Conservation (phyloP, 2,797 vertebrate genomes). For the Chloroceryle amazona region DNA sequence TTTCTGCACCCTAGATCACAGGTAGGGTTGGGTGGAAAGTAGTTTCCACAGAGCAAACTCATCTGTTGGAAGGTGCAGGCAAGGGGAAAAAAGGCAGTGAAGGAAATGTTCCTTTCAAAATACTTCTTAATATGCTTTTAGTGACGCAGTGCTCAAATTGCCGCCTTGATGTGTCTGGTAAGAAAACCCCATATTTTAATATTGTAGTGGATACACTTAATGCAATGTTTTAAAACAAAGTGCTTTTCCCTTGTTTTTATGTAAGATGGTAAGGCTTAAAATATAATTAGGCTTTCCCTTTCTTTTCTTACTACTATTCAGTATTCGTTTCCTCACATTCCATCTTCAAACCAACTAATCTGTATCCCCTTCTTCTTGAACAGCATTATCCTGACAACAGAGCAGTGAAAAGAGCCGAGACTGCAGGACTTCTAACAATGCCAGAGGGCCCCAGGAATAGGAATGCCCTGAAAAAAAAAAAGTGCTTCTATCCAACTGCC, state of each 20-base stretch:
- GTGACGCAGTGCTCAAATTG: not conserved
- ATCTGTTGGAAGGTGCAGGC: not conserved
- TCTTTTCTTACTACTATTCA: conserved; percentile 6
- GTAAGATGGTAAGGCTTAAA: not conserved
- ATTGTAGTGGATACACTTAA: not conserved
- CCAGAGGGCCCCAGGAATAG: conserved; percentile 50
- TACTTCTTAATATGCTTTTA: not conserved
- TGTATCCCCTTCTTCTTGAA: conserved; percentile 41
- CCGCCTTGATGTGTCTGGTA: not conserved
- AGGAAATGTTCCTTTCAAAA: not conserved
- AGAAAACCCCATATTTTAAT: not conserved
- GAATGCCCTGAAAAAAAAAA: conserved; percentile 66
- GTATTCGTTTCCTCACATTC: not conserved
- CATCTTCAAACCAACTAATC: conserved; percentile 27
- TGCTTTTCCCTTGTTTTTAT: not conserved
- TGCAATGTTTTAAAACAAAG: conserved; percentile 24
- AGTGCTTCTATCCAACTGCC: conserved; percentile 59
- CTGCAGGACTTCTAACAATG: conserved; percentile 55
- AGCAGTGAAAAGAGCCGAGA: conserved; percentile 52
- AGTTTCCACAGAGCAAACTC: not conserved
- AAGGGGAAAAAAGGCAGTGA: not conserved
- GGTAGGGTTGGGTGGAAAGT: not conserved
- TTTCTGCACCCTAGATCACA: not conserved
- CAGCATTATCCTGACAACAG: conserved; percentile 40
- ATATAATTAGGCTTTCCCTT: not conserved